A percentile compares a stretch with the other conserved stretches of the same genome.
phyloP scores from a whole-genome alignment of 2,797 vertebrate genomes.

The Paguma larvata region DNA sequence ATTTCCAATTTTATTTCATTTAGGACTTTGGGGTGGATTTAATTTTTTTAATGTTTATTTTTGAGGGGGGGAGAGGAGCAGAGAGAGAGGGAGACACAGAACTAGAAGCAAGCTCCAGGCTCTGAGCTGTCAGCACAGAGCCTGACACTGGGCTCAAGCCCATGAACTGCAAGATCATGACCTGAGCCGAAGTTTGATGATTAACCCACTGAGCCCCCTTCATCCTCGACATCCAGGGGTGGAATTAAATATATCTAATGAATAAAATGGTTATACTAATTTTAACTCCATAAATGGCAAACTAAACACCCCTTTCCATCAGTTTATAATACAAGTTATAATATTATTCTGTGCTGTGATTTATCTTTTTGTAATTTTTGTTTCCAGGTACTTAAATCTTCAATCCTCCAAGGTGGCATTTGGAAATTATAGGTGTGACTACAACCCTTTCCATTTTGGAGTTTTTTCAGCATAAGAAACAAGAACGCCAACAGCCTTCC shows the following conservation, averaged over 20 bases:
- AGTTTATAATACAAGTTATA: slow-evolving; percentile 1
- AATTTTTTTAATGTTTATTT: no score
- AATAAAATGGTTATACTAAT: slow-evolving; percentile 30
- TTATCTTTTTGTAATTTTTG: not conserved
- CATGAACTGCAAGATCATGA: no score
- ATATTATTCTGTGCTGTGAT: not conserved
- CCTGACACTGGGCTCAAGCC: no score
- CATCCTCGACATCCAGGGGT: not conserved
- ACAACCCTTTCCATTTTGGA: not conserved
- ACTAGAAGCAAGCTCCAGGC: no score
- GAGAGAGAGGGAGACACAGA: no score
- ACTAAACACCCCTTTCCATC: not conserved
- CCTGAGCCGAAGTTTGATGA: no score
- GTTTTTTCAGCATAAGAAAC: not conserved
- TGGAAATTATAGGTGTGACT: not conserved
- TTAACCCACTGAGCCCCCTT: no score
- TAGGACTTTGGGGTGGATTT: slow-evolving; percentile 34
- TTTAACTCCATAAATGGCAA: slow-evolving; percentile 6
- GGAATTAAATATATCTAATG: slow-evolving; percentile 35
- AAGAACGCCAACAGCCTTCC: not conserved
- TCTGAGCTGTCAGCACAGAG: no score
- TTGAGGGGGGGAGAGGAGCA: no score
- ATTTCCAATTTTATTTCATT: not conserved
- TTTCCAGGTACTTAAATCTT: not conserved
- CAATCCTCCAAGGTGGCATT: not conserved